These are phyloP conservation scores for Dolichallabes microphthalmus DNA, from an alignment of 2,113 vertebrate species.

Conservation along the genomic window DNA sequence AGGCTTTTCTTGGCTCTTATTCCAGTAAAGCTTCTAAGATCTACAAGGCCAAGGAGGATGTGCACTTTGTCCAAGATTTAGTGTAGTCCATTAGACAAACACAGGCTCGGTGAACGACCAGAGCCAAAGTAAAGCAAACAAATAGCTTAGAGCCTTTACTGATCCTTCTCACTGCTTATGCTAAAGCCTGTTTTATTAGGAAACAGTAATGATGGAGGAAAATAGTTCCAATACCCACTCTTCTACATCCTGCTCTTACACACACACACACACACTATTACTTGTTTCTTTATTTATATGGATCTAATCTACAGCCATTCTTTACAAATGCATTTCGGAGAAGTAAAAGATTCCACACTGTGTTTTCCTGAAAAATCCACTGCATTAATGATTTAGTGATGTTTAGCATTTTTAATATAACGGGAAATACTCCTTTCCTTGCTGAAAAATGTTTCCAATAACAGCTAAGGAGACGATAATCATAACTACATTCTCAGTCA, in stretches of 20 bases:
- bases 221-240: background rate
- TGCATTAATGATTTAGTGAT: background rate
- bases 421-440: background rate
- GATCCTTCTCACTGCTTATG: background rate
- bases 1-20: background rate
- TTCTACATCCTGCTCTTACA: background rate
- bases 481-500: background rate
- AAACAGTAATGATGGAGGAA: background rate
- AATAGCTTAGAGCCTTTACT: background rate
- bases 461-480: background rate
- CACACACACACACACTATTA: background rate
- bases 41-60: background rate
- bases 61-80: slow-evolving; percentile 14
- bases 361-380: background rate
- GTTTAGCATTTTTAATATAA: background rate
- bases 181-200: background rate
- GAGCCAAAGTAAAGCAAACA: background rate
- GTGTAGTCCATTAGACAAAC: slow-evolving; percentile 20
- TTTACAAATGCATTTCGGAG: background rate
- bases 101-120: slow-evolving; percentile 6
- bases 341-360: background rate
- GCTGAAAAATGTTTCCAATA: background rate
- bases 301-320: background rate
- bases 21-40: background rate
- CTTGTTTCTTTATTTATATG: background rate